Base-by-base conservation (phyloP, 2,113 vertebrate genomes). In the Psilopsiagon aurifrons region DNA sequence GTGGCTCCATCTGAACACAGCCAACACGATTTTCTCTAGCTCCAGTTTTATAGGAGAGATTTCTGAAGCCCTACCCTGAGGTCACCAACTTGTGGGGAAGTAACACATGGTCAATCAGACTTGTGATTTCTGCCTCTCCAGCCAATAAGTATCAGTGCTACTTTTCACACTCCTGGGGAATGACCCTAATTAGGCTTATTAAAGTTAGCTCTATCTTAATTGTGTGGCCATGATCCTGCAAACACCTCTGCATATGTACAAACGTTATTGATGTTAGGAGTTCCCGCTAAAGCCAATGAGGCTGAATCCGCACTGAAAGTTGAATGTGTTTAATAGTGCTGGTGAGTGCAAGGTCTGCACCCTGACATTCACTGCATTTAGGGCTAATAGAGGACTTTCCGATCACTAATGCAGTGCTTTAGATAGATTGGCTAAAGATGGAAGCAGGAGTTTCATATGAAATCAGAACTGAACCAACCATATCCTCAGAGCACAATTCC, bases 41-140 rank as follows among this genome's bases (percentile, higher is more conserved):
- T 73, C 46, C 41, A 35, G 52, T 79, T 97, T 96, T 95, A 97
- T 60, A 75, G 94, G 44, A 73, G 67, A 86, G 37, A 64, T 73
- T 92, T 94, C 83, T 96, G 59, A 90, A 92, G 77, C 71, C 54
- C 67, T 94, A 69, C 93, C 88, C 95, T 54, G 70, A 80, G 95
- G 74, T 96, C 86, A 92, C 71, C 83, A 57, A 17, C 83, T 39
- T 86, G 82, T 83, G 85, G 83, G 64, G 90, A 94, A 86, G 76
- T 23, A 91, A 79, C 68, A 91, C 17, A 11, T 79, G 69, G 60
- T 67, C 1, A 0, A 27, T 75, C 83, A 94, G 70, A 75, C 41
- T 68, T 86, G 84, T 88, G 91, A 83, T 87, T 74, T 88, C 80
- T 92, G 71, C 59, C 49, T 86, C 74, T 39, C 33, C 63, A 54